Conservation (phyloP, 2,888 invertebrate genomes). For the Campoplex nolae region DNA sequence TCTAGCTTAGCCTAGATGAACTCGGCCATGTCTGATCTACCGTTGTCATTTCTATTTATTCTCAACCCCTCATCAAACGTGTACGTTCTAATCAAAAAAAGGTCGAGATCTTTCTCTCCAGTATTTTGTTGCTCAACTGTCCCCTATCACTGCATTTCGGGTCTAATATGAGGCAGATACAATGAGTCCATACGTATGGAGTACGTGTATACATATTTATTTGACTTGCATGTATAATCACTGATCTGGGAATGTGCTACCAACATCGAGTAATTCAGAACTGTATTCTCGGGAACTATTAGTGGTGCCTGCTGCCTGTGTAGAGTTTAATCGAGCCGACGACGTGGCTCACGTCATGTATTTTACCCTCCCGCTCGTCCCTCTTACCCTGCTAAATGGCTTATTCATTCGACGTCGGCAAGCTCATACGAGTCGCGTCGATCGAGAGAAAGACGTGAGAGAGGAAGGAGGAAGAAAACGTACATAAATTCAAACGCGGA, state of each 20-base stretch:
- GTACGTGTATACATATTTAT: too few relatives aligned
- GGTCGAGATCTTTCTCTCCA: too few relatives aligned
- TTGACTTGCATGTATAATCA: neutral
- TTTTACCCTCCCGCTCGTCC: slow-evolving; percentile 1
- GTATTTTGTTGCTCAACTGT: too few relatives aligned
- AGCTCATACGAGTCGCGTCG: neutral
- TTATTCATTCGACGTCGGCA: slow-evolving; percentile 57
- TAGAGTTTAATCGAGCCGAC: slow-evolving; percentile 64
- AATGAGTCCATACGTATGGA: too few relatives aligned
- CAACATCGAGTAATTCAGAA: slow-evolving; percentile 39
- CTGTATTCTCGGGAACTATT: slow-evolving; percentile 61
- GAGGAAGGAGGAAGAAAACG: neutral
- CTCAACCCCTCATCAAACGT: too few relatives aligned
- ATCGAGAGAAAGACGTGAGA: neutral
- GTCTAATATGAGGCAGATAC: too few relatives aligned
- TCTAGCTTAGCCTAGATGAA: too few relatives aligned
- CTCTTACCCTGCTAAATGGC: slow-evolving; percentile 47
- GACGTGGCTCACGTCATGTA: slow-evolving; percentile 48
- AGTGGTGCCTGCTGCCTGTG: slow-evolving; percentile 66
- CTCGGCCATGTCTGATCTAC: too few relatives aligned
- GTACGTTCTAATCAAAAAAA: too few relatives aligned
- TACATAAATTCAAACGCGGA: slow-evolving; percentile 47
- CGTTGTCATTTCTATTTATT: too few relatives aligned
- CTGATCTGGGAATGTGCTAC: neutral
- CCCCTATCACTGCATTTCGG: too few relatives aligned